These are phyloP conservation scores for Cabera pusaria DNA, from an alignment of 2,888 invertebrate species.

Conservation along the genomic window DNA sequence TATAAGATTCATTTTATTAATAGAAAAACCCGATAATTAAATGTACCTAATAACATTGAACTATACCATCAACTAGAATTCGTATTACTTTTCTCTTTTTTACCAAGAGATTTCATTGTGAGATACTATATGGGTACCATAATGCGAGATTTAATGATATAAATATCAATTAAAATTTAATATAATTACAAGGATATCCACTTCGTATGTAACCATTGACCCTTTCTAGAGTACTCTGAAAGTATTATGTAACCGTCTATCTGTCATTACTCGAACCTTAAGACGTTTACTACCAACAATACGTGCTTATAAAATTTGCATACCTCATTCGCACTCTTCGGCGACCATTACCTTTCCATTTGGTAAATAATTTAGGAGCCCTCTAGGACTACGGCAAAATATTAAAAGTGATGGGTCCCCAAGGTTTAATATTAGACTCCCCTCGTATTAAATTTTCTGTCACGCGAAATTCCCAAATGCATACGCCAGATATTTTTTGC, in stretches of 20 bases:
- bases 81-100: too few relatives aligned
- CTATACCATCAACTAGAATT: too few relatives aligned
- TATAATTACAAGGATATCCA: constrained; percentile 54
- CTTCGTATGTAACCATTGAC: constrained; percentile 45
- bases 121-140: too few relatives aligned
- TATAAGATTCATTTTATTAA: too few relatives aligned
- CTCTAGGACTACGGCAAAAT: constrained; percentile 79
- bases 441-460: constrained; percentile 83
- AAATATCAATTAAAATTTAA: constrained; percentile 56
- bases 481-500: constrained; percentile 81
- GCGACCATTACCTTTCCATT: constrained; percentile 82
- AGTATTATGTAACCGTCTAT: constrained; percentile 47
- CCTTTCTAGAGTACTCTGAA: constrained; percentile 10
- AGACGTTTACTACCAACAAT: constrained; percentile 72
- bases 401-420: constrained; percentile 83
- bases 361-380: constrained; percentile 82
- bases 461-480: constrained; percentile 83
- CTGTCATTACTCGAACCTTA: constrained; percentile 65
- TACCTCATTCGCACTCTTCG: constrained; percentile 79
- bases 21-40: too few relatives aligned
- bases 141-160: constrained; percentile 41
- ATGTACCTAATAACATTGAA: too few relatives aligned
- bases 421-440: constrained; percentile 82
- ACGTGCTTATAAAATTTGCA: constrained; percentile 80
- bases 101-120: too few relatives aligned